A percentile compares a stretch with the other conserved stretches of the same genome.
Evolutionary conservation across 2,797 vertebrate genomes (phyloP).

Genomic region (Poecilia velifera): DNA sequence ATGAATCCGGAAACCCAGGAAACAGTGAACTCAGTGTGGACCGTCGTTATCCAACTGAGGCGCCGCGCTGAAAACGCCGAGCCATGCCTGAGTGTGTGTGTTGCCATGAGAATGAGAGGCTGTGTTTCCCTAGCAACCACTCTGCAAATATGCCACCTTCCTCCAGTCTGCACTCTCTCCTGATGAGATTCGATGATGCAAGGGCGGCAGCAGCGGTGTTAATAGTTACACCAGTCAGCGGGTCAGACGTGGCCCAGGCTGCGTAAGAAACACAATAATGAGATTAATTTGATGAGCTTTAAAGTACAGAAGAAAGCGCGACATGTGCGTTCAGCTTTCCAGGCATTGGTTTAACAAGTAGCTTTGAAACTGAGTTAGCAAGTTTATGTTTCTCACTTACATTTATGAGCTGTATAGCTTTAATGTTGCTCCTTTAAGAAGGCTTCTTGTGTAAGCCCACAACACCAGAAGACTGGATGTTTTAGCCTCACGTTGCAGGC

Average conservation of each 20-base stretch:
- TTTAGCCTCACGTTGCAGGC: background rate
- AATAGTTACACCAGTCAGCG: constrained; percentile 67
- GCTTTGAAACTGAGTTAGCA: background rate
- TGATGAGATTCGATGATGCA: constrained; percentile 73
- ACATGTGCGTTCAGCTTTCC: background rate
- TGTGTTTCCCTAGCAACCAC: constrained; percentile 75
- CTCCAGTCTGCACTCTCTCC: constrained; percentile 51
- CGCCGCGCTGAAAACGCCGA: constrained; percentile 46
- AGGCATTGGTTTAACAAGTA: constrained; percentile 4
- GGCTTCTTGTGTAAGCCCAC: background rate
- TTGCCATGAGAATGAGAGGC: constrained; percentile 66
- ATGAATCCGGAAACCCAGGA: constrained; percentile 28
- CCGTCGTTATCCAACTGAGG: constrained; percentile 30
- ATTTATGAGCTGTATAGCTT: background rate
- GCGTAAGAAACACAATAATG: constrained; percentile 6
- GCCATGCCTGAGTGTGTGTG: constrained; percentile 21
- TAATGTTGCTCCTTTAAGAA: too few relatives aligned
- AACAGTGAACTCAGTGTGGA: constrained; percentile 36
- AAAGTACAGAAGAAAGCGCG: background rate
- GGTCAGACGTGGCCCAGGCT: constrained; percentile 11
- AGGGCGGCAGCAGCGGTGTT: constrained; percentile 60
- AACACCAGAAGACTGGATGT: background rate
- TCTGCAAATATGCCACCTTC: constrained; percentile 59
- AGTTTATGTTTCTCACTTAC: background rate
- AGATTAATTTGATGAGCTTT: constrained; percentile 27